Evolutionary conservation across 2,888 invertebrate genomes (phyloP).

Genomic region (Clepsis dumicolana): DNA sequence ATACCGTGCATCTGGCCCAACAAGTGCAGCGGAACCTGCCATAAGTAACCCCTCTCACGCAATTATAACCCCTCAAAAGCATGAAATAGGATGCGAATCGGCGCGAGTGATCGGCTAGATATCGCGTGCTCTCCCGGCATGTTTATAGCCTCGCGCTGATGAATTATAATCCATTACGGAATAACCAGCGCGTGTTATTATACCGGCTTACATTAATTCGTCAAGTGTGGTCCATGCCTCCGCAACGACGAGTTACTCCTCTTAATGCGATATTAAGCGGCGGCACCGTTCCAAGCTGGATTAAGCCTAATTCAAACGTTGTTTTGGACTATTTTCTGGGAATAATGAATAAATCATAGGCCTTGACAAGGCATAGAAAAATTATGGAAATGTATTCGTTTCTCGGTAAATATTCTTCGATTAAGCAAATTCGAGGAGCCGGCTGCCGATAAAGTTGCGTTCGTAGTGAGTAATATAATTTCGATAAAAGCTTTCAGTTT

Average conservation of each 20-base stretch:
- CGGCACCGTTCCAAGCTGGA: conserved; percentile 24
- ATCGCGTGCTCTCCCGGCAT: conserved; percentile 39
- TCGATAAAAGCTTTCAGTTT: not conserved
- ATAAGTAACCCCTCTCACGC: conserved; percentile 21
- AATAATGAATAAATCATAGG: conserved; percentile 38
- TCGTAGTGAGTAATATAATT: not conserved
- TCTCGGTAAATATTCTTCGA: conserved; percentile 31
- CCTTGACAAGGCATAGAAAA: conserved; percentile 14
- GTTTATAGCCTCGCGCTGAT: conserved; percentile 50
- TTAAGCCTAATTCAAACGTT: conserved; percentile 34
- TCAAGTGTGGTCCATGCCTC: conserved; percentile 68
- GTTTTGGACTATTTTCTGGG: conserved; percentile 30
- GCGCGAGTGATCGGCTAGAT: conserved; percentile 23
- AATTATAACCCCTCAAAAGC: conserved; percentile 26
- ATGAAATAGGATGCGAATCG: conserved; percentile 25
- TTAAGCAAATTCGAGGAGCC: conserved; percentile 23
- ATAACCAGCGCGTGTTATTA: conserved; percentile 58
- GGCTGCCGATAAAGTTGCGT: not conserved
- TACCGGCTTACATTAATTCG: conserved; percentile 63
- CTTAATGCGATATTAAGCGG: conserved; percentile 36
- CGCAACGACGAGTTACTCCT: conserved; percentile 41
- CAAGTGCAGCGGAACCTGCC: conserved; percentile 39
- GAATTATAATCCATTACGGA: conserved; percentile 60
- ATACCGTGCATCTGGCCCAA: conserved; percentile 33
- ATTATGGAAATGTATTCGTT: conserved; percentile 28